Percentiles rank a stretch among this genome's conserved stretches.
These are phyloP conservation scores for Colletes gigas DNA, from an alignment of 1,140 invertebrate genomes.

Conservation along the genomic window DNA sequence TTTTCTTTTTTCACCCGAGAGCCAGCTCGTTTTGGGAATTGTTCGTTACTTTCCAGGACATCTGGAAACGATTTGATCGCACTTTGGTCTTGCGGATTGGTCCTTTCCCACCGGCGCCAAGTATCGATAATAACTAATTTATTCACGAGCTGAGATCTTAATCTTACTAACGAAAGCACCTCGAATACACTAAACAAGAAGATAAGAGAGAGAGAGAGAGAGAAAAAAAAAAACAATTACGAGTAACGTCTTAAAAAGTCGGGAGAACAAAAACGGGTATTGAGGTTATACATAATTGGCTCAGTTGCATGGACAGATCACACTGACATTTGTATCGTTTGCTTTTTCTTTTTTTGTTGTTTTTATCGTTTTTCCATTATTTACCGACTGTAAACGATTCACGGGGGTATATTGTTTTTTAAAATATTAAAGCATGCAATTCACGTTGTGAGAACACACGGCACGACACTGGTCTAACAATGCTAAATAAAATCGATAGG, in stretches of 20 bases:
- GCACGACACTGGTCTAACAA: conserved; percentile 27
- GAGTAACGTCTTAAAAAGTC: conserved; percentile 3
- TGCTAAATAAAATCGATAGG: conserved; percentile 26
- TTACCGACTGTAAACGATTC: conserved; percentile 13
- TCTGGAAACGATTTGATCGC: conserved; percentile 39
- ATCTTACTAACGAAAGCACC: conserved; percentile 52
- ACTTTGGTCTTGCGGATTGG: conserved; percentile 51
- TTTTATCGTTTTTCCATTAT: conserved; percentile 2
- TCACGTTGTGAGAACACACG: conserved; percentile 1
- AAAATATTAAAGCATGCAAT: conserved; percentile 56
- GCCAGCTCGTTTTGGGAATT: conserved; percentile 55
- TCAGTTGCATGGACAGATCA: conserved; percentile 26
- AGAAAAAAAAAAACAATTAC: not conserved
- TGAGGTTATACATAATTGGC: conserved; percentile 13
- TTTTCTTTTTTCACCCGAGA: conserved; percentile 40
- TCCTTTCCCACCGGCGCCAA: conserved; percentile 49
- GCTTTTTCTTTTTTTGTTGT: not conserved
- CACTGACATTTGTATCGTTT: conserved; percentile 1
- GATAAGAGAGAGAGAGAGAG: not conserved
- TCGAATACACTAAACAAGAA: conserved; percentile 52
- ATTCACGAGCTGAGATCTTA: conserved; percentile 60
- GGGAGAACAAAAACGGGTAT: conserved; percentile 12
- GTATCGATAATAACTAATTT: conserved; percentile 49
- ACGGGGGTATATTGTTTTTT: conserved; percentile 29
- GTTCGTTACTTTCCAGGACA: conserved; percentile 22